Conservation (phyloP, 2,888 invertebrate genomes). For the Dorcus hopei region DNA sequence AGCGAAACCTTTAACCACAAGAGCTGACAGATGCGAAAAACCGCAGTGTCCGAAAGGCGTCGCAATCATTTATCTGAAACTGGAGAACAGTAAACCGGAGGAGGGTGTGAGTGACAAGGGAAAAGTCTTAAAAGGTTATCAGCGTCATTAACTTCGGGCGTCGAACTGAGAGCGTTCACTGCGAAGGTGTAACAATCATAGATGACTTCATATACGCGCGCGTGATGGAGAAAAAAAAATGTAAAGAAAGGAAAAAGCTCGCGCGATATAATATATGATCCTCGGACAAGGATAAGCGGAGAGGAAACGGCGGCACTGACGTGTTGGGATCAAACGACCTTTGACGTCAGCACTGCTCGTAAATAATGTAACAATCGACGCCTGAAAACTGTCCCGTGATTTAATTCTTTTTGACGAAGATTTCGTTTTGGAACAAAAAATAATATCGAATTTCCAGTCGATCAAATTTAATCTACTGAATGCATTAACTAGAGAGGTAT, state of each 20-base stretch:
- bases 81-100: constrained; percentile 5
- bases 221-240: no score
- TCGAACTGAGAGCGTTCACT: neutral
- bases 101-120: constrained; percentile 31
- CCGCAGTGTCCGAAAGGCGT: neutral
- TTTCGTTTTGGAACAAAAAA: no score
- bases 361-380: constrained; percentile 26
- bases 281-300: no score
- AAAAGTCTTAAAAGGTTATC: constrained; percentile 38
- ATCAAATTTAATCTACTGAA: no score
- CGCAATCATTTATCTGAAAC: constrained; percentile 21
- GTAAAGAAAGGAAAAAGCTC: no score
- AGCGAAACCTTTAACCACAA: no score
- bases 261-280: no score
- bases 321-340: constrained; percentile 10
- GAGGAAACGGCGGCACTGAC: no score
- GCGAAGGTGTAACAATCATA: no score
- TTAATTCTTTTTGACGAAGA: constrained; percentile 15
- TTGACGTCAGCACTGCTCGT: constrained; percentile 18
- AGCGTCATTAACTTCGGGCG: constrained; percentile 29
- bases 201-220: no score
- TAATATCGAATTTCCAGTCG: no score
- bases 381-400: constrained; percentile 17
- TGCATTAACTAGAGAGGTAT: no score
- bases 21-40: neutral